These are phyloP conservation scores for Urocolius indicus DNA, from an alignment of 2,113 vertebrate genomes.

Conservation along the genomic window DNA sequence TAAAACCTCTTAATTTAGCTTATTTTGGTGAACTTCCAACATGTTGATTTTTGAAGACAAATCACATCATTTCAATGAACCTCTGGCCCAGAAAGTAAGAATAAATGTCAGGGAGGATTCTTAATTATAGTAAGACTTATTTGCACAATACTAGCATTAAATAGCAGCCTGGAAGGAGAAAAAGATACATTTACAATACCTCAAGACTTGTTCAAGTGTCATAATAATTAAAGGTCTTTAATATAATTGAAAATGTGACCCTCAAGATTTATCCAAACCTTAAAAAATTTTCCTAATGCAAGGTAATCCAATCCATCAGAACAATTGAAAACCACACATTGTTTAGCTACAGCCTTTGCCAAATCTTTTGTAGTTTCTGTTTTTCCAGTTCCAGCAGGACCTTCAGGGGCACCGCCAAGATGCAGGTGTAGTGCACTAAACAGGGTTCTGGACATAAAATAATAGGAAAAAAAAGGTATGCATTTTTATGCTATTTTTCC, in stretches of 20 bases:
- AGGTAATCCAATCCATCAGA: conserved; percentile 92
- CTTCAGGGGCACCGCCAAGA: conserved; percentile 91
- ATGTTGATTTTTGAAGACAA: not conserved
- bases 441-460: conserved; percentile 80
- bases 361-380: conserved; percentile 93
- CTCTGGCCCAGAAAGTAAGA: not conserved
- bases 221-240: not conserved
- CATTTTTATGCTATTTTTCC: not conserved
- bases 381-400: conserved; percentile 91
- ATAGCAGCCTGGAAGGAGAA: not conserved
- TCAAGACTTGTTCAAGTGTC: not conserved
- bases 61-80: not conserved
- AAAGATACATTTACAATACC: not conserved
- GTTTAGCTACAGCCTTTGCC: conserved; percentile 92
- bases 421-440: conserved; percentile 89
- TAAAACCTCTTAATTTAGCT: not conserved
- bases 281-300: conserved; percentile 92
- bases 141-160: not conserved
- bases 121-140: not conserved
- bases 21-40: not conserved
- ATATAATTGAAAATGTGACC: not conserved
- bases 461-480: not conserved
- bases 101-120: not conserved
- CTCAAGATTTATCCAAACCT: conserved; percentile 73
- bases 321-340: conserved; percentile 93